Evolutionary conservation across 2,888 invertebrate genomes (phyloP).

Genomic region (Alloplasta piceator): DNA sequence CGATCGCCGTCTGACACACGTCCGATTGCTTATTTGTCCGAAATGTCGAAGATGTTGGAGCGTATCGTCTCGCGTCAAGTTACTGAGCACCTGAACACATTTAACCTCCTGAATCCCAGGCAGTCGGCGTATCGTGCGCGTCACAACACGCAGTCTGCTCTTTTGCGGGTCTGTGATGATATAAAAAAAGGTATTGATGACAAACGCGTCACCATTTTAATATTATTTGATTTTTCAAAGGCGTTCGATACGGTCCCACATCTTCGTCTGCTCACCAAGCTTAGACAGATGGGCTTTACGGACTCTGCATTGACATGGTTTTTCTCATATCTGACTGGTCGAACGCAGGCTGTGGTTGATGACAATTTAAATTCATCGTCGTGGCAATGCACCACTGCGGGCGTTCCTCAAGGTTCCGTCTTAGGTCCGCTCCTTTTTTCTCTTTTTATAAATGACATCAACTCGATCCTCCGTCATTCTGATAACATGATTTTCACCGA

Average conservation of each 20-base stretch:
- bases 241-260: slow-evolving; percentile 7
- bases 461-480: too few relatives aligned
- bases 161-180: slow-evolving; percentile 70
- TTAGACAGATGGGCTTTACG: not conserved
- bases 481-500: slow-evolving; percentile 1
- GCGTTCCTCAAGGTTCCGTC: too few relatives aligned
- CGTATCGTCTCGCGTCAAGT: slow-evolving; percentile 66
- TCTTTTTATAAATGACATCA: too few relatives aligned
- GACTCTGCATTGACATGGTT: not conserved
- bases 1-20: too few relatives aligned
- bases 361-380: not conserved
- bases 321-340: not conserved
- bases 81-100: slow-evolving; percentile 56
- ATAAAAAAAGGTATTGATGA: slow-evolving; percentile 67
- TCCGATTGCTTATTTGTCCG: too few relatives aligned
- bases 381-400: not conserved
- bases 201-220: slow-evolving; percentile 40
- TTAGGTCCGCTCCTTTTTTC: too few relatives aligned
- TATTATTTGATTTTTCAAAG: slow-evolving; percentile 19
- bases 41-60: slow-evolving; percentile 69
- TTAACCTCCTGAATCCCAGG: slow-evolving; percentile 65
- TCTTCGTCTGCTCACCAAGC: not conserved
- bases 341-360: not conserved
- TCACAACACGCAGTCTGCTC: slow-evolving; percentile 71
- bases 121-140: slow-evolving; percentile 73